phyloP scores from a whole-genome alignment of 2,113 vertebrate genomes.

The Axis porcinus region DNA sequence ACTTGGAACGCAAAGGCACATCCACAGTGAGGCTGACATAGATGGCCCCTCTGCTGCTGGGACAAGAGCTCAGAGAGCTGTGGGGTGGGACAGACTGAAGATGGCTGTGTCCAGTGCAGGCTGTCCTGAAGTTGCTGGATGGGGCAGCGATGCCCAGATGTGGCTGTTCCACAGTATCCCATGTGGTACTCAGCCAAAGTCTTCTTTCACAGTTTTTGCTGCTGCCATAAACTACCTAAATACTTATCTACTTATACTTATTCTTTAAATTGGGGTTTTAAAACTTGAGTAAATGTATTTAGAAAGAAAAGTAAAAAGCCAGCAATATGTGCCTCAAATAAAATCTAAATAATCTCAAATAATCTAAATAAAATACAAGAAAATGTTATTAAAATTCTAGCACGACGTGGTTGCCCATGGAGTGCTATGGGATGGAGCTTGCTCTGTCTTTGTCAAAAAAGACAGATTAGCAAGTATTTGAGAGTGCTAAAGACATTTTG shows the following conservation, averaged over 20 bases:
- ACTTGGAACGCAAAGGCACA: neutral
- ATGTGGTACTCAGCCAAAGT: neutral
- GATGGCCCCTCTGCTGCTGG: neutral
- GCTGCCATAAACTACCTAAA: neutral
- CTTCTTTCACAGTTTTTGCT: neutral
- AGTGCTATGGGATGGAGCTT: neutral
- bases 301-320: constrained; percentile 1
- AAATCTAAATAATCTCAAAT: no score
- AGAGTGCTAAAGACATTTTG: neutral
- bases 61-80: neutral
- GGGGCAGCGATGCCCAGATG: rapidly evolving
- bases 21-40: neutral
- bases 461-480: neutral
- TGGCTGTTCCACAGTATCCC: neutral
- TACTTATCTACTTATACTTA: neutral
- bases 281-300: neutral
- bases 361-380: neutral
- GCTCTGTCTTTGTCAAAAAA: neutral
- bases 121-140: neutral
- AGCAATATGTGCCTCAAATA: neutral
- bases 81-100: neutral
- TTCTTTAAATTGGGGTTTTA: neutral
- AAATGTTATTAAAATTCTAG: neutral
- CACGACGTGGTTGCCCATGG: no score
- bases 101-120: rapidly evolving